Conservation (phyloP, 2,797 vertebrate genomes). For the Neosilurus mollespiculum region DNA sequence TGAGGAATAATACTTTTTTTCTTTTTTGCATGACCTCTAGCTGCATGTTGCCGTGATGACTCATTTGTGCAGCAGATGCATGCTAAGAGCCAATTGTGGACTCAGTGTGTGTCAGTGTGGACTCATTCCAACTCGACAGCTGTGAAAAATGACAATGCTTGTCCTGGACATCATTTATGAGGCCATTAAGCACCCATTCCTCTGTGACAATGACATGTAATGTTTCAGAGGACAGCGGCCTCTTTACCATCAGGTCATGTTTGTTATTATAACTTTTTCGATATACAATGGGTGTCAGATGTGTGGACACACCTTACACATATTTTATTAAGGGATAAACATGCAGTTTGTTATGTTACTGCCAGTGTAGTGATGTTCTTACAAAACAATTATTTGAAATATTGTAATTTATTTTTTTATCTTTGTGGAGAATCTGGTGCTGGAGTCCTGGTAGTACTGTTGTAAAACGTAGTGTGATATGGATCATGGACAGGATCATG, state of each 20-base stretch:
- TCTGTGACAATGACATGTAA: slow-evolving; percentile 51
- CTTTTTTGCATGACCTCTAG: slow-evolving; percentile 48
- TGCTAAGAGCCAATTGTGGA: slow-evolving; percentile 49
- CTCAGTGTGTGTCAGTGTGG: slow-evolving; percentile 42
- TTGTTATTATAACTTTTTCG: slow-evolving; percentile 37
- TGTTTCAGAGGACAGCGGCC: slow-evolving; percentile 45
- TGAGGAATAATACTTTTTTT: slow-evolving; percentile 22
- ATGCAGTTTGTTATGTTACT: background rate
- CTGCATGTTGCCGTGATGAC: slow-evolving; percentile 50
- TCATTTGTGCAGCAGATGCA: slow-evolving; percentile 54
- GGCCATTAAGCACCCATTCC: slow-evolving; percentile 48
- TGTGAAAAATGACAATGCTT: slow-evolving; percentile 49
- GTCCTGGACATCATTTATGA: slow-evolving; percentile 56
- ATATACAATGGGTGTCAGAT: background rate
- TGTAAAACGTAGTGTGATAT: background rate
- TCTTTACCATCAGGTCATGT: slow-evolving; percentile 42
- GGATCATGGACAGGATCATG: background rate
- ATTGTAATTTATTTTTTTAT: background rate
- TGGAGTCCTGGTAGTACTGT: background rate
- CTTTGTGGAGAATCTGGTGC: background rate
- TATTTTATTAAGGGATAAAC: background rate
- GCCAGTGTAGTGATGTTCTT: background rate
- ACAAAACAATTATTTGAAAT: background rate
- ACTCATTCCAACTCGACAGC: slow-evolving; percentile 48
- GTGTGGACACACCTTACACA: background rate